Evolutionary conservation across 1,140 invertebrate genomes (phyloP).

Genomic region (Lysiphlebus fabarum): DNA sequence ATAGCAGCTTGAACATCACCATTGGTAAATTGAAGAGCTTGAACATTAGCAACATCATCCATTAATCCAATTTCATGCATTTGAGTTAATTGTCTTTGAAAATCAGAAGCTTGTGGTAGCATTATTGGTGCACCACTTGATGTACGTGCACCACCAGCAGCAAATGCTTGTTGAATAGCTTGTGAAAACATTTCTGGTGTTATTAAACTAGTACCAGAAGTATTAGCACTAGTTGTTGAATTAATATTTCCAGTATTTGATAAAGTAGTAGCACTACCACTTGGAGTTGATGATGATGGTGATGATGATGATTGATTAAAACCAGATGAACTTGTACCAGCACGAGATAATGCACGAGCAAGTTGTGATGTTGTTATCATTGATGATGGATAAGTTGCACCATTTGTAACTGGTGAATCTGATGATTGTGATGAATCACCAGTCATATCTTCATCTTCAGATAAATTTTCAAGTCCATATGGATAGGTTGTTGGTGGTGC

Average conservation of each 20-base stretch:
- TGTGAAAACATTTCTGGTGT: conserved; percentile 60
- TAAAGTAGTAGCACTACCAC: too few species aligned
- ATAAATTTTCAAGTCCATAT: conserved; percentile 56
- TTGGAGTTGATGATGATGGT: conserved; percentile 31
- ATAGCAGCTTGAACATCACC: conserved; percentile 87
- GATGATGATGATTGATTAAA: conserved; percentile 34
- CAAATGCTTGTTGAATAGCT: conserved; percentile 59
- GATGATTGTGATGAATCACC: conserved; percentile 56
- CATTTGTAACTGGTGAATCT: conserved; percentile 36
- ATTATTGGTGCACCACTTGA: conserved; percentile 26
- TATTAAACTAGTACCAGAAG: conserved; percentile 41
- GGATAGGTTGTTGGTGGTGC: conserved; percentile 46
- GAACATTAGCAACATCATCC: conserved; percentile 80
- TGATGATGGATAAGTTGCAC: conserved; percentile 21
- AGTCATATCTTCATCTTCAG: conserved; percentile 60
- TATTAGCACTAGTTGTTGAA: conserved; percentile 4
- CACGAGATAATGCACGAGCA: conserved; percentile 54
- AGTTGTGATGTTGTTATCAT: conserved; percentile 55
- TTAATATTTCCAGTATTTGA: conserved; percentile 24
- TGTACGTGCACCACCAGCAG: conserved; percentile 35
- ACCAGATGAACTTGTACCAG: conserved; percentile 35
- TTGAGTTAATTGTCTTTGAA: conserved; percentile 69
- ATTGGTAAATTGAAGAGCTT: conserved; percentile 75
- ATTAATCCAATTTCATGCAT: conserved; percentile 85
- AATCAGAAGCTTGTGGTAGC: conserved; percentile 32